phyloP scores from a whole-genome alignment of 1,140 invertebrate genomes.

The Neoseiulus cucumeris region DNA sequence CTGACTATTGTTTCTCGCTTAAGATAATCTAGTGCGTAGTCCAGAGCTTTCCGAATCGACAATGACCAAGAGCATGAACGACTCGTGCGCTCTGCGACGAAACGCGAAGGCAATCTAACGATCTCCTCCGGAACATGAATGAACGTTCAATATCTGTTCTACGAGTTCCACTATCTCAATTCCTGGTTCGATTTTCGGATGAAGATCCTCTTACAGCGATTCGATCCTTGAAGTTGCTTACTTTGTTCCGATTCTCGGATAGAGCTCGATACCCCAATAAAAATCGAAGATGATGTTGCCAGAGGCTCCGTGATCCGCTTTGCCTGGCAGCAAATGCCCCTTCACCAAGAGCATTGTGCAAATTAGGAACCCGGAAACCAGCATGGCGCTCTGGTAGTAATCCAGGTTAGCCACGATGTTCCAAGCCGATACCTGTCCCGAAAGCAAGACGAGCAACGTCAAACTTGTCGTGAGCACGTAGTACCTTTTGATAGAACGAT shows the following conservation, averaged over 20 bases:
- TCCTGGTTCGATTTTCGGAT: too few relatives aligned
- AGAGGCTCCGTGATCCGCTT: constrained; percentile 25
- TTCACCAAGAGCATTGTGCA: constrained; percentile 26
- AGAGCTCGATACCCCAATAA: constrained; percentile 32
- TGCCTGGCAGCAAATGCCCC: constrained; percentile 24
- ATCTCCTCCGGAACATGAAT: too few relatives aligned
- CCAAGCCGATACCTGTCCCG: neutral
- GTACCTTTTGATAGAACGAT: neutral
- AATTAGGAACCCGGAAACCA: neutral
- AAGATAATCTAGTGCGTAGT: too few relatives aligned
- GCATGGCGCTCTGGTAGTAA: neutral
- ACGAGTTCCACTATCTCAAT: too few relatives aligned
- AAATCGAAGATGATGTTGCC: constrained; percentile 31
- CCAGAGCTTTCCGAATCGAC: too few relatives aligned
- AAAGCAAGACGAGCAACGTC: neutral
- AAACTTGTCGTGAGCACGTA: neutral
- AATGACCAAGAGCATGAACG: too few relatives aligned
- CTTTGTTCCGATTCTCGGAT: constrained; percentile 24
- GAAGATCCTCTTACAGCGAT: too few relatives aligned
- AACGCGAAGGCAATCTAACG: too few relatives aligned
- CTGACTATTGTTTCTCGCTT: too few relatives aligned
- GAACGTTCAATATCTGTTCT: too few relatives aligned
- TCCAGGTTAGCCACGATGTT: neutral
- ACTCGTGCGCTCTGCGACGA: too few relatives aligned
- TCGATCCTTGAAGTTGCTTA: too few relatives aligned